A percentile compares a stretch with the other conserved stretches of the same genome.
phyloP scores from a whole-genome alignment of 2,797 vertebrate species.

The Enteromius viviparus region DNA sequence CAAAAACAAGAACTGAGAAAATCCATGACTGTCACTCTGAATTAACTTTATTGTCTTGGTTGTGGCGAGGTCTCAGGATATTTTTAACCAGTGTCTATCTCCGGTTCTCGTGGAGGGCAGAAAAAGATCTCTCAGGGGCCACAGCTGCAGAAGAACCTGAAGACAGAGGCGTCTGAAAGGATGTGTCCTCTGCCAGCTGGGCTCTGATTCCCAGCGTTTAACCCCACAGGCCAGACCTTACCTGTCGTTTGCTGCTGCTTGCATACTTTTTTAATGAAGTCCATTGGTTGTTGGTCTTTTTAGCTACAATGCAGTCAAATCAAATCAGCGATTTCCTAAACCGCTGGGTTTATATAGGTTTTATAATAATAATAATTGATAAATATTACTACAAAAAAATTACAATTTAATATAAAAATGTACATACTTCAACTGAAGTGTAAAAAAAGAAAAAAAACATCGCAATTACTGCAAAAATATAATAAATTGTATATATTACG shows the following conservation, averaged over 20 bases:
- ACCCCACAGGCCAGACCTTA: slow-evolving; percentile 11
- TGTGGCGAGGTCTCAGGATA: slow-evolving; percentile 38
- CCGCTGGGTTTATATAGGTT: too few relatives aligned
- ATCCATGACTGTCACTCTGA: slow-evolving; percentile 37
- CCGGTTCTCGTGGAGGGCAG: slow-evolving; percentile 35
- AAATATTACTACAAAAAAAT: background rate
- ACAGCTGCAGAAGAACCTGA: slow-evolving; percentile 49
- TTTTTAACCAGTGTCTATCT: slow-evolving; percentile 46
- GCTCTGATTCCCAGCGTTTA: background rate
- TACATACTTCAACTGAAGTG: background rate
- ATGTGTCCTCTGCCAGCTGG: slow-evolving; percentile 41
- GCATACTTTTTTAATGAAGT: background rate
- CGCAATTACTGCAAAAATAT: background rate
- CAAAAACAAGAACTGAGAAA: slow-evolving; percentile 41
- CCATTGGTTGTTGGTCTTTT: background rate
- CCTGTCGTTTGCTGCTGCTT: background rate
- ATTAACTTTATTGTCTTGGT: slow-evolving; percentile 43
- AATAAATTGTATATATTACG: background rate
- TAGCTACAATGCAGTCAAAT: background rate
- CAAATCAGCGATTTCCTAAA: background rate
- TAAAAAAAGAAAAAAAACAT: background rate
- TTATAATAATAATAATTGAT: background rate
- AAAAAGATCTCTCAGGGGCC: slow-evolving; percentile 48
- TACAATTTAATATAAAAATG: background rate
- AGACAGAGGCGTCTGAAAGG: slow-evolving; percentile 19